A percentile compares a stretch with the other conserved stretches of the same genome.
phyloP scores from a whole-genome alignment of 2,888 invertebrate genomes.

The Philaethria dido region DNA sequence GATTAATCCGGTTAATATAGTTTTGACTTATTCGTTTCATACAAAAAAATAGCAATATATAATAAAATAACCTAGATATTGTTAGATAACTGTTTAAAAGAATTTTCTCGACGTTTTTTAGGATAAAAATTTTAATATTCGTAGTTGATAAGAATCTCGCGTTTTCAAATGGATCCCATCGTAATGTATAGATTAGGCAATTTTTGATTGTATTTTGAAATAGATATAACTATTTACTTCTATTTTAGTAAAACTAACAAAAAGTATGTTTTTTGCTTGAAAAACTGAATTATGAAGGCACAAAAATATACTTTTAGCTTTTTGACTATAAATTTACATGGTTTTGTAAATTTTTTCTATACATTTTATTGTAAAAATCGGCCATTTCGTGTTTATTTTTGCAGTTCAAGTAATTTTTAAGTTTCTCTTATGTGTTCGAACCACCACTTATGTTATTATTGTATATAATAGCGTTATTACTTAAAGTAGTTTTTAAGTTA shows the following conservation, averaged over 20 bases:
- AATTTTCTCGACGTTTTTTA: constrained; percentile 26
- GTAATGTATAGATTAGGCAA: constrained; percentile 36
- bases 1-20: too few relatives aligned
- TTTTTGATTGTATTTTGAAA: constrained; percentile 23
- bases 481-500: constrained; percentile 50
- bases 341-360: constrained; percentile 19
- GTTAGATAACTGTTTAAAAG: constrained; percentile 26
- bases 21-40: too few relatives aligned
- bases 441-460: constrained; percentile 60
- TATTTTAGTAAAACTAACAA: neutral
- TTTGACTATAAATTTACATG: constrained; percentile 14
- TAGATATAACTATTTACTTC: constrained; percentile 14
- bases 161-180: constrained; percentile 38
- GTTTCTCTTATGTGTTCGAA: constrained; percentile 59
- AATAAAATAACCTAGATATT: constrained; percentile 21
- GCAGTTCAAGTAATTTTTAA: constrained; percentile 47
- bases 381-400: constrained; percentile 39
- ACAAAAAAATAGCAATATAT: constrained; percentile 31
- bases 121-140: constrained; percentile 32
- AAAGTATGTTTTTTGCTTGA: constrained; percentile 12
- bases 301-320: constrained; percentile 14
- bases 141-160: constrained; percentile 41
- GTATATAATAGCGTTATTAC: constrained; percentile 51
- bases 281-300: neutral
- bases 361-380: constrained; percentile 33